phyloP scores from a whole-genome alignment of 1,140 invertebrate species.

The Paracyclopina nana region DNA sequence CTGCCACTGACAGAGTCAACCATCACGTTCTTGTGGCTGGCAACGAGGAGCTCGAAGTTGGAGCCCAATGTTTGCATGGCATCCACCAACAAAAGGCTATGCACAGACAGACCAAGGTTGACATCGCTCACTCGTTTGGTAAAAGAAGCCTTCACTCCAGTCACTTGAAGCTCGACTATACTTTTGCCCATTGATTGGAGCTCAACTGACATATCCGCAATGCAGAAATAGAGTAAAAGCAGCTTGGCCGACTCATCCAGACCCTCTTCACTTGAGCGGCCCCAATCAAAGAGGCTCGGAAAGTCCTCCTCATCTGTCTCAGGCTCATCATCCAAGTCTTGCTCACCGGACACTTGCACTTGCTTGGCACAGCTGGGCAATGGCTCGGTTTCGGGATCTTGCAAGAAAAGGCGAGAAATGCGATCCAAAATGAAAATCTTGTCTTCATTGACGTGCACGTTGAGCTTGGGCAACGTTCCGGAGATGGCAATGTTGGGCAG shows the following conservation, averaged over 20 bases:
- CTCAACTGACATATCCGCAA: slow-evolving; percentile 70
- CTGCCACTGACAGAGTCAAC: slow-evolving; percentile 86
- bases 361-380: neutral
- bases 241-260: slow-evolving; percentile 33
- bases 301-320: neutral
- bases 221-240: slow-evolving; percentile 61
- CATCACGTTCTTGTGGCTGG: slow-evolving; percentile 81
- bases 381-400: neutral
- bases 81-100: slow-evolving; percentile 75
- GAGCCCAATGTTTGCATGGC: slow-evolving; percentile 80
- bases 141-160: slow-evolving; percentile 54
- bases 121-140: slow-evolving; percentile 47
- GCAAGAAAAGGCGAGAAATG: slow-evolving; percentile 24
- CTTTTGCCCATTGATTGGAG: slow-evolving; percentile 53
- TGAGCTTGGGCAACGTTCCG: slow-evolving; percentile 61
- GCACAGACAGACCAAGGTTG: slow-evolving; percentile 59
- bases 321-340: neutral
- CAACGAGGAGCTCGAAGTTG: slow-evolving; percentile 80
- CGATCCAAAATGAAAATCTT: slow-evolving; percentile 46
- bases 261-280: neutral
- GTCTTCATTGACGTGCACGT: slow-evolving; percentile 70
- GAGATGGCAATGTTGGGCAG: slow-evolving; percentile 60
- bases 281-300: neutral
- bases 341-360: neutral
- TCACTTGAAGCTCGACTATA: slow-evolving; percentile 55